Evolutionary conservation across 2,113 vertebrate genomes (phyloP).

Genomic region (Oryzias melastigma): DNA sequence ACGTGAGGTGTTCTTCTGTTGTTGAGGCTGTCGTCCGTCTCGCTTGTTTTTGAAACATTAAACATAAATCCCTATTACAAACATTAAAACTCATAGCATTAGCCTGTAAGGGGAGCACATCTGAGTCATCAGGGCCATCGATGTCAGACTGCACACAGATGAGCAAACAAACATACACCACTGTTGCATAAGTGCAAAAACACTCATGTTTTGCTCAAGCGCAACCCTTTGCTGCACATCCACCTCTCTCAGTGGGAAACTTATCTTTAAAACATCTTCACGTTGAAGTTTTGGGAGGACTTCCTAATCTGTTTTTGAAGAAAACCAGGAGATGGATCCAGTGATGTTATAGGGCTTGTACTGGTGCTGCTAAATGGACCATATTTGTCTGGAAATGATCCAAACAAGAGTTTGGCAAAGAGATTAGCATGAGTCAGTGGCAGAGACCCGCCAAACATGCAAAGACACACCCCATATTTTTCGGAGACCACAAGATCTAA

Average conservation of each 20-base stretch:
- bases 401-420: conserved; percentile 22
- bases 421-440: conserved; percentile 21
- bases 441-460: conserved; percentile 13
- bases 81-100: conserved; percentile 7
- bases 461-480: conserved; percentile 7
- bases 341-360: conserved; percentile 3
- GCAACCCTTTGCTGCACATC: background rate
- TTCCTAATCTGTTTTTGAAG: conserved; percentile 13
- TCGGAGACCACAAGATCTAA: background rate
- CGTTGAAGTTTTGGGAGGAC: conserved; percentile 3
- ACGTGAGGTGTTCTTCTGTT: conserved; percentile 13
- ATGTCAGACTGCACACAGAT: conserved; percentile 17
- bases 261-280: conserved; percentile 4
- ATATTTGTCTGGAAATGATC: conserved; percentile 36
- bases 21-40: conserved; percentile 14
- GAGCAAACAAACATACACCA: conserved; percentile 4
- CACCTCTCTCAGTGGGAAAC: background rate
- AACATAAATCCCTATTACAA: background rate
- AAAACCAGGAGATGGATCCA: background rate
- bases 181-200: conserved; percentile 7
- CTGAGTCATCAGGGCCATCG: conserved; percentile 31
- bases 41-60: conserved; percentile 16
- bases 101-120: conserved; percentile 9
- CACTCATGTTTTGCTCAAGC: background rate
- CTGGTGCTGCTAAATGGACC: conserved; percentile 8